Conservation (phyloP, 2,888 invertebrate genomes). For the Isoperla grammatica region DNA sequence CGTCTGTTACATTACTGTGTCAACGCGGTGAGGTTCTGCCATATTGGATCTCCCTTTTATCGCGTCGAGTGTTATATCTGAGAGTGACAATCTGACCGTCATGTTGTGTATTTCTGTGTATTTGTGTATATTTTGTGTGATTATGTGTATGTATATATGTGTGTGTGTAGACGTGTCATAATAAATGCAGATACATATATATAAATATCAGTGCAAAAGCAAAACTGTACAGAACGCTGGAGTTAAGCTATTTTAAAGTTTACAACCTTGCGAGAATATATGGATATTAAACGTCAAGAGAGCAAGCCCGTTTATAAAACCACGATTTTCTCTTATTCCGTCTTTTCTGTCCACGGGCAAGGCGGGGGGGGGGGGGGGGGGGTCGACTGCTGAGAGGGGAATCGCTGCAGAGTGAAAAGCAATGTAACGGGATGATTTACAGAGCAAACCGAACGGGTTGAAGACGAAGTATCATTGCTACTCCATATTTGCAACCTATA, state of each 20-base stretch:
- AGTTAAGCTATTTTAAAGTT: conserved; percentile 12
- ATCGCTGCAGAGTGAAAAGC: background rate
- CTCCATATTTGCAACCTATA: too few relatives aligned
- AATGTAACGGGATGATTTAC: background rate
- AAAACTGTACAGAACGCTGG: background rate
- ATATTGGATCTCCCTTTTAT: too few relatives aligned
- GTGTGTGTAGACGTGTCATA: too few relatives aligned
- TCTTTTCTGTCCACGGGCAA: background rate
- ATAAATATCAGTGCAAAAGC: background rate
- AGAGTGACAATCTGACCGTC: too few relatives aligned
- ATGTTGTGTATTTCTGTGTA: too few relatives aligned
- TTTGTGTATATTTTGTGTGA: too few relatives aligned
- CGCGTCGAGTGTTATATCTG: too few relatives aligned
- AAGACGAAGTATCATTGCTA: background rate
- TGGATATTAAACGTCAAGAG: conserved; percentile 21
- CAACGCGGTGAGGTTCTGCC: too few relatives aligned
- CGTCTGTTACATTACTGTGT: too few relatives aligned
- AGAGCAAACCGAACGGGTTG: background rate
- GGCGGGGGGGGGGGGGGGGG: background rate
- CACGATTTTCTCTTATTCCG: conserved; percentile 13
- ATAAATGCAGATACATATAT: background rate
- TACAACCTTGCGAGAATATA: conserved; percentile 16
- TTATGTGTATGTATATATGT: too few relatives aligned
- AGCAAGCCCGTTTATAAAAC: conserved; percentile 14
- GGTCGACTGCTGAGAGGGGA: background rate